Percentiles rank a stretch among this genome's conserved stretches.
These are phyloP conservation scores for Danionella dracula DNA, from an alignment of 2,797 vertebrate genomes.

Conservation along the genomic window DNA sequence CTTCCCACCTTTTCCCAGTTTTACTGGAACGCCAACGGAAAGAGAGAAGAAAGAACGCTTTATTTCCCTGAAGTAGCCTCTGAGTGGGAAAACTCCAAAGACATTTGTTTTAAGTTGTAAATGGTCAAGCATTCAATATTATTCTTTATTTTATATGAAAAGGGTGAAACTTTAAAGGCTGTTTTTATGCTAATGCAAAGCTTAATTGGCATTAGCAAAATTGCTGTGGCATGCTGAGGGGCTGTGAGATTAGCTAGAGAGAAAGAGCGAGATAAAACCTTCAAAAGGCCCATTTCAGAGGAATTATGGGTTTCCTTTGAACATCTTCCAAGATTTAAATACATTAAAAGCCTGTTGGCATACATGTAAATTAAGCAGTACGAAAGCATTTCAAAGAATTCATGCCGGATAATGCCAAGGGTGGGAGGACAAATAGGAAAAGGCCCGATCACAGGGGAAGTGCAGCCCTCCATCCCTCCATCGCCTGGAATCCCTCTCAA, in stretches of 20 bases:
- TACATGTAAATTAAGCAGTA: conserved; percentile 95
- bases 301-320: conserved; percentile 97
- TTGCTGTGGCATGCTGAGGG: conserved; percentile 95
- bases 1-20: conserved; percentile 37
- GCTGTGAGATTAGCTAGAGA: conserved; percentile 93
- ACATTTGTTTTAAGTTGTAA: conserved; percentile 69
- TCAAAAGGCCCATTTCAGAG: conserved; percentile 98
- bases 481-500: conserved; percentile 65
- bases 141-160: conserved; percentile 72
- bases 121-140: conserved; percentile 90
- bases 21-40: conserved; percentile 50
- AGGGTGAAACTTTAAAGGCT: conserved; percentile 80
- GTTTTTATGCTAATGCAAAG: conserved; percentile 95
- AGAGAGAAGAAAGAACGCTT: conserved; percentile 46
- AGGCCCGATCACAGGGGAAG: conserved; percentile 63
- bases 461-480: conserved; percentile 61
- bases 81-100: conserved; percentile 59
- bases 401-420: conserved; percentile 80
- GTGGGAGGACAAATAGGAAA: conserved; percentile 64
- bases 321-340: conserved; percentile 97
- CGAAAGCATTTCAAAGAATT: conserved; percentile 83
- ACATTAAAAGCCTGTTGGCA: conserved; percentile 97
- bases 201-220: conserved; percentile 99
- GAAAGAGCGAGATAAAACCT: conserved; percentile 98
- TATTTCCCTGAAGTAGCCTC: conserved; percentile 55